Evolutionary conservation across 2,797 vertebrate species (phyloP).

Genomic region (Steatocranus sp.): DNA sequence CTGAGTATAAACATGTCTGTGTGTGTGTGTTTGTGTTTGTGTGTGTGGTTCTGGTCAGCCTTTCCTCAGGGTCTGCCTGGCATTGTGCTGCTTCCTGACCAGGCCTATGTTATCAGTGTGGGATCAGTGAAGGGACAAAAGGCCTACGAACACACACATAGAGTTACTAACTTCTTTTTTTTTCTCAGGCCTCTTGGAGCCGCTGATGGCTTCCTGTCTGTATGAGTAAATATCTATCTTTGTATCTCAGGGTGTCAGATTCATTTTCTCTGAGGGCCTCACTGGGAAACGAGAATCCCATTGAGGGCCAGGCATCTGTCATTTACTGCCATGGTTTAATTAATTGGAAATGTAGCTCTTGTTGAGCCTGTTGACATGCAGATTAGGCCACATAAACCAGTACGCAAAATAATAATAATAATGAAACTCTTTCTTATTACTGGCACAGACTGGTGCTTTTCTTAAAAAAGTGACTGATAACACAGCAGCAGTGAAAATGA

Average conservation of each 20-base stretch:
- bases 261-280: background rate
- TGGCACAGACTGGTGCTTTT: background rate
- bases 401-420: background rate
- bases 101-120: constrained; percentile 61
- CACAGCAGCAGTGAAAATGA: background rate
- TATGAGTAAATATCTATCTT: constrained; percentile 7
- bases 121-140: constrained; percentile 63
- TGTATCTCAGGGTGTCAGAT: background rate
- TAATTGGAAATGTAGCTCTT: background rate
- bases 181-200: constrained; percentile 62
- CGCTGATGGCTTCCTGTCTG: constrained; percentile 24
- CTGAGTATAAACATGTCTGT: background rate
- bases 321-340: background rate
- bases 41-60: constrained; percentile 32
- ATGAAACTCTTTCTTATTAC: background rate
- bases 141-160: constrained; percentile 8
- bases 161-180: background rate
- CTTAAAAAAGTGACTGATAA: background rate
- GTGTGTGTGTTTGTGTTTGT: background rate
- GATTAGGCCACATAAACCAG: background rate
- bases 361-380: background rate
- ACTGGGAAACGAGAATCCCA: background rate
- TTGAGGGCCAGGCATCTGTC: fast-evolving
- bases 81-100: constrained; percentile 74
- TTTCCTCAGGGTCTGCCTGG: constrained; percentile 66